Conservation (phyloP, 2,797 vertebrate genomes). For the Sebastes alutus region DNA sequence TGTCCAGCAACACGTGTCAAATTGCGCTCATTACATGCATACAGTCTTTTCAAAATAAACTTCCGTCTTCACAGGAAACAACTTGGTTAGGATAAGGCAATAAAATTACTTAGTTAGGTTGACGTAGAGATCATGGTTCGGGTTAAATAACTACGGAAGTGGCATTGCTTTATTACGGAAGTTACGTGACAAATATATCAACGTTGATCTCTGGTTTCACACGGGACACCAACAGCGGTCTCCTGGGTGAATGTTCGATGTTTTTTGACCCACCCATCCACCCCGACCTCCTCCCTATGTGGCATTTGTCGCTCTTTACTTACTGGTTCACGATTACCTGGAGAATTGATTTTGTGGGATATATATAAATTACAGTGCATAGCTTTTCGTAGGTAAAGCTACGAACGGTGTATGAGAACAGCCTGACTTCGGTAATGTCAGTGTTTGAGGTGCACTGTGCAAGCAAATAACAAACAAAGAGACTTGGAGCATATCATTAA, state of each 20-base stretch:
- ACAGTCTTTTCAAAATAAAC: background rate
- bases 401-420: background rate
- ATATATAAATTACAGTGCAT: background rate
- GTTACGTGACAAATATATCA: background rate
- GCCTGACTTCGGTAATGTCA: background rate
- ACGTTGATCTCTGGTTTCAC: background rate
- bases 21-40: background rate
- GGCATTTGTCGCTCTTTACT: background rate
- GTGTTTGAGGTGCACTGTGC: background rate
- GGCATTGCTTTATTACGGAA: background rate
- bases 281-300: background rate
- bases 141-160: background rate
- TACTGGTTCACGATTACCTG: background rate
- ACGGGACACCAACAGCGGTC: no score
- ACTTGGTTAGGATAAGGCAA: background rate
- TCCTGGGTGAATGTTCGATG: background rate
- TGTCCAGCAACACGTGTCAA: background rate
- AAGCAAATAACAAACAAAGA: slow-evolving; percentile 1
- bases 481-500: background rate
- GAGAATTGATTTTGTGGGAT: background rate
- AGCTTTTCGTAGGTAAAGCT: background rate
- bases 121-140: background rate
- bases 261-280: background rate
- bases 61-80: background rate
- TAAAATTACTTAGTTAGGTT: background rate